Conservation (phyloP, 2,888 invertebrate genomes). For the Acronicta psi region DNA sequence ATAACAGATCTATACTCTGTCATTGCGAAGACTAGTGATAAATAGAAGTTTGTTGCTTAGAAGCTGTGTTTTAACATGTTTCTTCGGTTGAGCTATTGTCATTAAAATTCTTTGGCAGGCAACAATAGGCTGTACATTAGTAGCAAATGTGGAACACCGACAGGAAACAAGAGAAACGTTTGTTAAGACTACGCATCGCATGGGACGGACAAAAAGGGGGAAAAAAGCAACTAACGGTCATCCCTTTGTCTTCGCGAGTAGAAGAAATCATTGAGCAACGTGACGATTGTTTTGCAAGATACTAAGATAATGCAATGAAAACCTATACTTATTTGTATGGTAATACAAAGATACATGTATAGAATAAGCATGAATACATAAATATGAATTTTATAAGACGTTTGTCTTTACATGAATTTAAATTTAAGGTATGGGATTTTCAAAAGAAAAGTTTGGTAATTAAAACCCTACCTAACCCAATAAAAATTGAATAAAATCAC, state of each 20-base stretch:
- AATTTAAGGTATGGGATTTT: slow-evolving; percentile 16
- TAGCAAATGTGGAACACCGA: slow-evolving; percentile 69
- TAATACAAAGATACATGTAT: slow-evolving; percentile 43
- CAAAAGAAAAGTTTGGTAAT: too few relatives aligned
- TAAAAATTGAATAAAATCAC: too few relatives aligned
- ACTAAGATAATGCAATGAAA: slow-evolving; percentile 51
- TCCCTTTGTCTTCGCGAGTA: slow-evolving; percentile 73
- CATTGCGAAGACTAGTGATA: slow-evolving; percentile 18
- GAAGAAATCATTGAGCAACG: slow-evolving; percentile 70
- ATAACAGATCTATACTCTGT: slow-evolving; percentile 29
- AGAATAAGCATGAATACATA: too few relatives aligned
- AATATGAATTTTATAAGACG: slow-evolving; percentile 12
- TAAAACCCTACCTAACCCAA: too few relatives aligned
- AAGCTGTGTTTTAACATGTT: slow-evolving; percentile 48
- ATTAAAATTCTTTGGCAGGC: slow-evolving; percentile 57
- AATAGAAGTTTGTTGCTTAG: slow-evolving; percentile 29
- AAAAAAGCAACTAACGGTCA: slow-evolving; percentile 71
- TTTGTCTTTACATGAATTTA: slow-evolving; percentile 38
- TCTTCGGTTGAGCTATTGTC: slow-evolving; percentile 46
- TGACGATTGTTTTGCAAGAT: slow-evolving; percentile 69
- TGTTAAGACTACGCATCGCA: slow-evolving; percentile 69
- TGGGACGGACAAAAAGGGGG: slow-evolving; percentile 68
- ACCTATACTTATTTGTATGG: slow-evolving; percentile 44
- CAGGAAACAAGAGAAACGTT: slow-evolving; percentile 74
- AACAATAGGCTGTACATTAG: slow-evolving; percentile 68